Base-by-base conservation (phyloP, 2,888 invertebrate species). In the Epirrhoe alternata region DNA sequence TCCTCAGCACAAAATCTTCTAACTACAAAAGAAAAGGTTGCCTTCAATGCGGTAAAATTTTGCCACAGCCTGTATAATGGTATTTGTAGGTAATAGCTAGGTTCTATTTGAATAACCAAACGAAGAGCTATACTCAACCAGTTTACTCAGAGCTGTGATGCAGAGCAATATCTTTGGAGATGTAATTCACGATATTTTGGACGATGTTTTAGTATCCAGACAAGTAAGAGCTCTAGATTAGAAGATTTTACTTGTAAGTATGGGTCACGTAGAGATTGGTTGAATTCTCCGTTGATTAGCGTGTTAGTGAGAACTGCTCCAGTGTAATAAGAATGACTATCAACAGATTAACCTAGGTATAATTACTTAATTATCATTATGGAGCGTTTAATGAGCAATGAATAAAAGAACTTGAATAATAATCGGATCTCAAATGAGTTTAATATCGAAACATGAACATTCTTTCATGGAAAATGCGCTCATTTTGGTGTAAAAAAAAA, bases 281-380 rank as follows among this genome's bases (percentile, higher is more conserved):
- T 0, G 0, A 0, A n/a, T 69, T 78, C 77, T 63, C 60, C 72
- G 78, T 78, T 74, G 77, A 77, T 80, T 14, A 64, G 68, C 64
- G 69, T 75, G 68, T 74, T 60, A 72, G 86, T 77, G 70, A 77
- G 68, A 24, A 24, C 24, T 71, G 81, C 77, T 79, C 66, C 77
- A 74, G 69, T 59, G 72, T 74, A 72, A 80, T 77, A 71, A 74
- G 74, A 68, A 74, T 66, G 47, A 14, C 16, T 64, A 64, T 67
- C 72, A 72, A 71, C 66, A 72, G 62, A 53, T 69, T 71, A 61
- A 24, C 24, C n/a, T 24, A 24, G n/a, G n/a, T 17, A 30, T 49
- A 35, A 71, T 74, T 76, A 69, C 38, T 42, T 42, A 42, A 42
- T 42, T 42, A 42, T 4, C 33, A 42, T 5, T 42, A 35, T 35